Conservation (phyloP, 2,888 invertebrate genomes). For the Lasiommata megera region DNA sequence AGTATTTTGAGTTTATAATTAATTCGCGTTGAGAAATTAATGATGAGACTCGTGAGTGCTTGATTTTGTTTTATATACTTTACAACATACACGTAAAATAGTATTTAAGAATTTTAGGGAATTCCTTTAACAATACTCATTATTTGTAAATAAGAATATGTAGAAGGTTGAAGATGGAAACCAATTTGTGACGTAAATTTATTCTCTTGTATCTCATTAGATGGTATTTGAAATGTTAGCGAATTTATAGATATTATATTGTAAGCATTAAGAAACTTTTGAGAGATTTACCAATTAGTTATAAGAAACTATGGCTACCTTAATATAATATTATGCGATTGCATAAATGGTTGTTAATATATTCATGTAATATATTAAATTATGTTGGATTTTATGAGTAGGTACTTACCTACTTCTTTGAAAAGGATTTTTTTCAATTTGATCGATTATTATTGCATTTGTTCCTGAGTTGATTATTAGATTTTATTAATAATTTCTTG, state of each 20-base stretch:
- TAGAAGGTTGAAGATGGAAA: constrained; percentile 46
- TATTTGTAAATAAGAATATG: constrained; percentile 70
- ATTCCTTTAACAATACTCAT: constrained; percentile 65
- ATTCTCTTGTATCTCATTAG: constrained; percentile 81
- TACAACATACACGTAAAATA: constrained; percentile 14
- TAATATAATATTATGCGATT: constrained; percentile 60
- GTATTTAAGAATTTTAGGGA: constrained; percentile 29
- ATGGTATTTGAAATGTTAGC: constrained; percentile 77
- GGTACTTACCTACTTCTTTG: constrained; percentile 47
- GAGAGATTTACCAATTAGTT: constrained; percentile 79
- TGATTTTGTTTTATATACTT: constrained; percentile 9
- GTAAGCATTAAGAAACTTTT: constrained; percentile 66
- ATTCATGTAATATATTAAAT: constrained; percentile 73
- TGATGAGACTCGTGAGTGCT: constrained; percentile 10
- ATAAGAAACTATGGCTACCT: constrained; percentile 75
- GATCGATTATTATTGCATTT: constrained; percentile 80
- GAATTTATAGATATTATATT: constrained; percentile 76
- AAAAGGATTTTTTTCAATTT: constrained; percentile 67
- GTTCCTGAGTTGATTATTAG: constrained; percentile 80
- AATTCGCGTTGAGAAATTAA: background rate
- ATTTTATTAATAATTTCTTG: constrained; percentile 73
- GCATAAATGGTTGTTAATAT: constrained; percentile 76
- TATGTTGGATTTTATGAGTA: constrained; percentile 64
- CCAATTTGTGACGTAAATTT: constrained; percentile 67
- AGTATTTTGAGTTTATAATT: background rate